Conservation (phyloP, 2,797 vertebrate genomes). For the Cyprinella venusta region DNA sequence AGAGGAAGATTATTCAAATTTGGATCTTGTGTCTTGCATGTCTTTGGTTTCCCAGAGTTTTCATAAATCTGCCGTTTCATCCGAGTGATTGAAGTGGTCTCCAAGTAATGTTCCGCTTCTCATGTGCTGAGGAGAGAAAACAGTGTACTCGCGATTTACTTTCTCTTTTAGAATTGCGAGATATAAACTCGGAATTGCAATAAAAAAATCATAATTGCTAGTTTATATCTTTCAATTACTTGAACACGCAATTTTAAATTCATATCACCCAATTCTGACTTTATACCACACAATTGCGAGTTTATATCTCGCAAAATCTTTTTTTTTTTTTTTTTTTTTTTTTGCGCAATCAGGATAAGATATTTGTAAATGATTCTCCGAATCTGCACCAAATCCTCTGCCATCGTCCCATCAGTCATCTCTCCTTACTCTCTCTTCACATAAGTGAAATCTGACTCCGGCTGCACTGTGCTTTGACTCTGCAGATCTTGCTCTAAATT, state of each 20-base stretch:
- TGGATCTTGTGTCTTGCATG: constrained; percentile 14
- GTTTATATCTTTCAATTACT: neutral
- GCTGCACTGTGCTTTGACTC: no score
- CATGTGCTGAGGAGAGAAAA: neutral
- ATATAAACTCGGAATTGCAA: neutral
- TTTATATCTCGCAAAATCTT: neutral
- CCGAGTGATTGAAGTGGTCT: neutral
- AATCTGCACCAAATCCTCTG: neutral
- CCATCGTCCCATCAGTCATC: neutral
- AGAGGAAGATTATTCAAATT: constrained; percentile 36
- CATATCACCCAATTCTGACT: neutral
- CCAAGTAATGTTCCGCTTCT: constrained; percentile 2
- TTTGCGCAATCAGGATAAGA: no score
- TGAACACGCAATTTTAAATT: neutral
- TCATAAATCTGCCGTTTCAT: neutral
- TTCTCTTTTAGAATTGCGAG: neutral
- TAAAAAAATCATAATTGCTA: neutral
- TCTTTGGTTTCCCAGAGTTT: neutral
- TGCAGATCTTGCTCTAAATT: no score
- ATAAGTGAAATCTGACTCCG: neutral
- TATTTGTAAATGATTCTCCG: neutral
- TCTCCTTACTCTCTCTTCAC: neutral
- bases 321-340: no score
- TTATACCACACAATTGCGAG: neutral
- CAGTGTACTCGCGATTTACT: neutral